A percentile compares a stretch with the other conserved stretches of the same genome.
Evolutionary conservation across 2,797 vertebrate species (phyloP).

Genomic region (Propithecus perrieri): DNA sequence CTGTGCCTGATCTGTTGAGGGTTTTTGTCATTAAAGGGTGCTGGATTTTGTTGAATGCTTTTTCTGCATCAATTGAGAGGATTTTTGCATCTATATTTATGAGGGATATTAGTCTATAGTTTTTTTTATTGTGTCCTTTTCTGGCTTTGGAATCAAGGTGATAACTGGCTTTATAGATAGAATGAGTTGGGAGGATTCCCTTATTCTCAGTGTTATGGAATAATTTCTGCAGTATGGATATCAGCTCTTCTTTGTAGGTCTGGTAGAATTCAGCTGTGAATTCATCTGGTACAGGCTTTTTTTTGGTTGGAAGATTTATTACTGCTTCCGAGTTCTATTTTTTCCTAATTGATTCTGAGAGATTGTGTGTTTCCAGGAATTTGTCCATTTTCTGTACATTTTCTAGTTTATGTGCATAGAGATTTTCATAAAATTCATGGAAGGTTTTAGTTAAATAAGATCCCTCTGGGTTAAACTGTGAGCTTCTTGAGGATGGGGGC

Average conservation of each 20-base stretch:
- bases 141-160: neutral
- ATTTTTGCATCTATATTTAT: neutral
- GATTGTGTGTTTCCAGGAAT: neutral
- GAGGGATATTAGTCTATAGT: neutral
- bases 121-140: neutral
- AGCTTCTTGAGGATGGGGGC: neutral
- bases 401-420: neutral
- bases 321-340: neutral
- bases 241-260: neutral
- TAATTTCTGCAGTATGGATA: too few relatives aligned
- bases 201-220: neutral
- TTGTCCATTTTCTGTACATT: neutral
- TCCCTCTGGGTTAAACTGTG: neutral
- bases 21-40: neutral
- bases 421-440: neutral
- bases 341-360: neutral
- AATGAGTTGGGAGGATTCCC: neutral
- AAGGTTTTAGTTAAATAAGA: neutral
- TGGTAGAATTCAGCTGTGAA: neutral
- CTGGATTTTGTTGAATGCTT: neutral
- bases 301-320: neutral
- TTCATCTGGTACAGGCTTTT: neutral
- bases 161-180: neutral
- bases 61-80: neutral
- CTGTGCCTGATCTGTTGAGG: neutral